Percentiles rank a stretch among this genome's conserved stretches.
phyloP scores from a whole-genome alignment of 1,140 invertebrate species.

The Drosophila pachea region DNA sequence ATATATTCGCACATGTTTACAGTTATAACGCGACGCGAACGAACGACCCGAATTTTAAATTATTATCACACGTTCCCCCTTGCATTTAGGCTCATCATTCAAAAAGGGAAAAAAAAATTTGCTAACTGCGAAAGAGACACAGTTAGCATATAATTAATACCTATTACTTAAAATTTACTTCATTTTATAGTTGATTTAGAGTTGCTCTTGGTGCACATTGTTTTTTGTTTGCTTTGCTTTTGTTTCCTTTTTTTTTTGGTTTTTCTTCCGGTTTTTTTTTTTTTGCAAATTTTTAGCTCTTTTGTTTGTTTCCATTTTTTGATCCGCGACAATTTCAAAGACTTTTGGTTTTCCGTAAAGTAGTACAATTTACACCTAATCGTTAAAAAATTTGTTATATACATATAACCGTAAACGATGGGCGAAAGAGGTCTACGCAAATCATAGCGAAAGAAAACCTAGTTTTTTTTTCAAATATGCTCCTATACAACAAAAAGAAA shows the following conservation, averaged over 20 bases:
- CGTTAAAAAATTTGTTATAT: slow-evolving; percentile 64
- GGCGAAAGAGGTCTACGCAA: slow-evolving; percentile 48
- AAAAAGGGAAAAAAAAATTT: slow-evolving; percentile 60
- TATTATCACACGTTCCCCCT: slow-evolving; percentile 77
- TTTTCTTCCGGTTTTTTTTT: slow-evolving; percentile 16
- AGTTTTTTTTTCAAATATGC: slow-evolving; percentile 53
- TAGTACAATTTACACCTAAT: slow-evolving; percentile 72
- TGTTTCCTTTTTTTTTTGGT: slow-evolving; percentile 47
- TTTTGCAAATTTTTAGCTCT: background rate
- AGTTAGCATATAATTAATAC: slow-evolving; percentile 67
- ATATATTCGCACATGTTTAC: slow-evolving; percentile 16
- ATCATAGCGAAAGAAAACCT: slow-evolving; percentile 50
- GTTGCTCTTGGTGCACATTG: slow-evolving; percentile 4
- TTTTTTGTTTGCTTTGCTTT: slow-evolving; percentile 18
- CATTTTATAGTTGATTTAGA: slow-evolving; percentile 46
- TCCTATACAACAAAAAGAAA: slow-evolving; percentile 53
- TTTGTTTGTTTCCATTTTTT: slow-evolving; percentile 36
- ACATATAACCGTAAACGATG: slow-evolving; percentile 56
- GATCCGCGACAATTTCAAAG: slow-evolving; percentile 74
- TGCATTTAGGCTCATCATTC: slow-evolving; percentile 13
- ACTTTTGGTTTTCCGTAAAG: slow-evolving; percentile 67
- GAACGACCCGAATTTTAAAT: slow-evolving; percentile 75
- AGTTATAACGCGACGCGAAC: slow-evolving; percentile 74
- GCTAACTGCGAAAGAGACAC: slow-evolving; percentile 43
- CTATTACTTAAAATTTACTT: slow-evolving; percentile 73